These are phyloP conservation scores for Sitodiplosis mosellana DNA, from an alignment of 1,140 invertebrate genomes.

Conservation along the genomic window DNA sequence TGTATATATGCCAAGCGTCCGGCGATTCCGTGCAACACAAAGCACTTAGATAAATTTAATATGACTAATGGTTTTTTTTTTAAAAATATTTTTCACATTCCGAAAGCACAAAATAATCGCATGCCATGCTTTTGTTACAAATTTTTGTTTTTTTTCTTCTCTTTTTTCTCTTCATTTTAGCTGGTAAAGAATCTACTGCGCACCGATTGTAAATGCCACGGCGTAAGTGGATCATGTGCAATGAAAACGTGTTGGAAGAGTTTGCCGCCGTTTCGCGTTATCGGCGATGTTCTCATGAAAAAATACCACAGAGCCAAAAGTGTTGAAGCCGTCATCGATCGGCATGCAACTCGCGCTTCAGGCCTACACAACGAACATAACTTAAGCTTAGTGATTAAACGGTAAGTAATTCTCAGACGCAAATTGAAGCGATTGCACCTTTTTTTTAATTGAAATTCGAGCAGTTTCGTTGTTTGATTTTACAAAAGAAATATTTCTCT, in stretches of 20 bases:
- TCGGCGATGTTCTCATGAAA: slow-evolving; percentile 65
- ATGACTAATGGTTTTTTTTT: no score
- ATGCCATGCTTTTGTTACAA: neutral
- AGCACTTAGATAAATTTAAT: no score
- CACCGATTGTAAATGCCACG: slow-evolving; percentile 89
- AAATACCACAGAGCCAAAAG: slow-evolving; percentile 67
- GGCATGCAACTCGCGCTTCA: no score
- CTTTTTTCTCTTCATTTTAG: slow-evolving; percentile 30
- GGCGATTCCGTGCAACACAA: no score
- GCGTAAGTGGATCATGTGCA: slow-evolving; percentile 87
- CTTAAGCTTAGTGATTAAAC: slow-evolving; percentile 29
- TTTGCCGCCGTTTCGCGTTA: slow-evolving; percentile 62
- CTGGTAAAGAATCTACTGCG: slow-evolving; percentile 63
- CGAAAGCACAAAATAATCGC: no score
- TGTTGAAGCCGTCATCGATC: slow-evolving; percentile 34
- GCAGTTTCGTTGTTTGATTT: no score
- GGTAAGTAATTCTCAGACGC: slow-evolving; percentile 19
- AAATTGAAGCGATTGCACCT: no score
- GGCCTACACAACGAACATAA: slow-evolving; percentile 15
- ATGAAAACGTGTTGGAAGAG: slow-evolving; percentile 89
- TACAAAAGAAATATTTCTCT: no score
- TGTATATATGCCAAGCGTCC: no score
- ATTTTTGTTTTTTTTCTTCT: neutral
- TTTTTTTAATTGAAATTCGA: no score
- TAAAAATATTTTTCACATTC: no score